These are phyloP conservation scores for Etheostoma perlongum DNA, from an alignment of 2,797 vertebrate species.

Conservation along the genomic window DNA sequence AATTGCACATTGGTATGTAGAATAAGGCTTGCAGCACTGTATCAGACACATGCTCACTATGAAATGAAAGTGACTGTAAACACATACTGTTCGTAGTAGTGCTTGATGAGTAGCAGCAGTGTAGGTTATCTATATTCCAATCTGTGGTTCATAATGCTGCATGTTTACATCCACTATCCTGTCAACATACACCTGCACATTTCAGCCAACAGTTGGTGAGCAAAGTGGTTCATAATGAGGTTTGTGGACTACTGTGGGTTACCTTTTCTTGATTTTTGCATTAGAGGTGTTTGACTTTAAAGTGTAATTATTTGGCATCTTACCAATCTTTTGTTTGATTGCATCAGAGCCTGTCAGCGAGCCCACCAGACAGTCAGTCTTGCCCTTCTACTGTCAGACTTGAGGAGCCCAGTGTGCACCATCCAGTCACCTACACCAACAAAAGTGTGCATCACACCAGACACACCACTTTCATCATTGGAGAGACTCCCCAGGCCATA, in stretches of 20 bases:
- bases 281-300: not conserved
- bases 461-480: slow-evolving; percentile 87
- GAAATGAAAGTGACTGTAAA: slow-evolving; percentile 8
- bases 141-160: not conserved
- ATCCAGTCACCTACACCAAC: slow-evolving; percentile 86
- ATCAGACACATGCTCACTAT: slow-evolving; percentile 13
- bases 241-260: not conserved
- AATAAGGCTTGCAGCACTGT: not conserved
- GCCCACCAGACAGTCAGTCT: slow-evolving; percentile 34
- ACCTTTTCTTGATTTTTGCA: not conserved
- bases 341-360: slow-evolving; percentile 64
- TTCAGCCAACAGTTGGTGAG: not conserved
- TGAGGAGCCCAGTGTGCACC: slow-evolving; percentile 60
- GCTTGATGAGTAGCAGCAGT: slow-evolving; percentile 3
- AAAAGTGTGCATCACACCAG: slow-evolving; percentile 78
- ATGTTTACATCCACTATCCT: not conserved
- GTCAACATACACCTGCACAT: not conserved
- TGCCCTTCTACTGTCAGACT: not conserved
- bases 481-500: slow-evolving; percentile 89
- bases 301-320: not conserved
- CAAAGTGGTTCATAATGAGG: not conserved
- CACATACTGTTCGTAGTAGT: not conserved
- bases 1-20: not conserved
- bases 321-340: slow-evolving; percentile 25
- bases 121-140: not conserved